phyloP scores from a whole-genome alignment of 1,140 invertebrate genomes.

The Lethrus apterus region DNA sequence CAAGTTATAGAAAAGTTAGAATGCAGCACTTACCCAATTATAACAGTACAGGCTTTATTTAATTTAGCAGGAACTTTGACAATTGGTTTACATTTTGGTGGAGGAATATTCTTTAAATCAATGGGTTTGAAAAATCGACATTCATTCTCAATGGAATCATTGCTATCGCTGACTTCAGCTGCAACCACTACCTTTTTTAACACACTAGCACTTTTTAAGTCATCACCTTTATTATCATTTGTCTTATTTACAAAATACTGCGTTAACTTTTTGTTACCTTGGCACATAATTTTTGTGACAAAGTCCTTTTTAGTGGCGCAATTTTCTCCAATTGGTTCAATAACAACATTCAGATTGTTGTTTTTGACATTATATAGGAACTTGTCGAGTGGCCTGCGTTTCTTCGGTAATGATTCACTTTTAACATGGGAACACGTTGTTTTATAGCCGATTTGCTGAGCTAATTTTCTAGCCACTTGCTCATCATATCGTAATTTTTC shows the following conservation, averaged over 20 bases:
- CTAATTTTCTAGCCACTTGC: conserved; percentile 17
- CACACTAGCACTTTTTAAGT: conserved; percentile 1
- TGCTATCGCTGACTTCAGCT: conserved; percentile 18
- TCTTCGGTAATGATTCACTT: conserved; percentile 3
- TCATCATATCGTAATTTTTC: conserved; percentile 18
- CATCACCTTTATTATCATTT: conserved; percentile 1
- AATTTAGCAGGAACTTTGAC: conserved; percentile 20
- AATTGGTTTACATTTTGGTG: conserved; percentile 8
- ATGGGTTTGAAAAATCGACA: conserved; percentile 27
- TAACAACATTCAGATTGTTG: background rate
- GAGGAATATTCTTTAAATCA: conserved; percentile 20
- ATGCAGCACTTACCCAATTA: conserved; percentile 12
- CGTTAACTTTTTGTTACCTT: conserved; percentile 11
- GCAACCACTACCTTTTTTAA: conserved; percentile 12
- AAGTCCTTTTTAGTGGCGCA: conserved; percentile 9
- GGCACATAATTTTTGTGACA: conserved; percentile 14
- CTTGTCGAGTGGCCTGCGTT: conserved; percentile 20
- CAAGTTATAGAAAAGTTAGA: background rate
- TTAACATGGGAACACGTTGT: background rate
- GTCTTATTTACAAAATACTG: background rate
- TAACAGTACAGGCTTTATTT: conserved; percentile 10
- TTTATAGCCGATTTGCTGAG: conserved; percentile 11
- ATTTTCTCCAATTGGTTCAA: conserved; percentile 1
- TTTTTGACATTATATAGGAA: conserved; percentile 10
- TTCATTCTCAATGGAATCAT: conserved; percentile 22